A percentile compares a stretch with the other conserved stretches of the same genome.
These are phyloP conservation scores for Notothenia coriiceps DNA, from an alignment of 2,113 vertebrate species.

Conservation along the genomic window DNA sequence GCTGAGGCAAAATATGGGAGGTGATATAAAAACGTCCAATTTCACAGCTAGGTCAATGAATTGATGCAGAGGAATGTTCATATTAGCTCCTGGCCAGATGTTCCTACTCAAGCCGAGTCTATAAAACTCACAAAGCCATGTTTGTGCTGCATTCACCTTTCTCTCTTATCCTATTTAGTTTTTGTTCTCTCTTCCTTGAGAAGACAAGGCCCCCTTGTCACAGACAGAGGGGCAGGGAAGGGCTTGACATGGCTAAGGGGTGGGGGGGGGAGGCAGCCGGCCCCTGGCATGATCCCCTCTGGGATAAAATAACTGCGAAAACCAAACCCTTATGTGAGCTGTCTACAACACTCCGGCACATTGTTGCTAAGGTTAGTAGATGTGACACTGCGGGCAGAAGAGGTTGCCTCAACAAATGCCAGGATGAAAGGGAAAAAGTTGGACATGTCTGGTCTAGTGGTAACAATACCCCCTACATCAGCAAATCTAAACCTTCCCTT, in stretches of 20 bases:
- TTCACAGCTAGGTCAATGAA: constrained; percentile 65
- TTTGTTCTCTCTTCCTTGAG: constrained; percentile 2
- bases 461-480: constrained; percentile 38
- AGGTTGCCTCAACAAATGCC: constrained; percentile 48
- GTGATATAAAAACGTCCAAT: constrained; percentile 53
- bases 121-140: constrained; percentile 64
- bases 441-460: constrained; percentile 26
- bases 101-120: constrained; percentile 65
- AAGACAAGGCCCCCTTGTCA: constrained; percentile 70
- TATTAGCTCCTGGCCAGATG: constrained; percentile 72
- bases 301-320: constrained; percentile 81
- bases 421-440: constrained; percentile 56
- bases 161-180: constrained; percentile 28
- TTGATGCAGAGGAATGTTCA: constrained; percentile 73
- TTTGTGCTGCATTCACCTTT: constrained; percentile 46
- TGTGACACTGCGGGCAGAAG: constrained; percentile 65
- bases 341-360: constrained; percentile 68
- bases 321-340: constrained; percentile 80
- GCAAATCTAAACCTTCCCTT: constrained; percentile 67
- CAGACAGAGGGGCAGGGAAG: constrained; percentile 56
- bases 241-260: constrained; percentile 60
- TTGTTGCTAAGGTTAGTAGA: constrained; percentile 64
- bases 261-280: constrained; percentile 52
- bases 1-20: constrained; percentile 41
- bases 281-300: constrained; percentile 60